A percentile compares a stretch with the other conserved stretches of the same genome.
phyloP scores from a whole-genome alignment of 1,140 invertebrate genomes.

The Pseudomyrmex sp. region DNA sequence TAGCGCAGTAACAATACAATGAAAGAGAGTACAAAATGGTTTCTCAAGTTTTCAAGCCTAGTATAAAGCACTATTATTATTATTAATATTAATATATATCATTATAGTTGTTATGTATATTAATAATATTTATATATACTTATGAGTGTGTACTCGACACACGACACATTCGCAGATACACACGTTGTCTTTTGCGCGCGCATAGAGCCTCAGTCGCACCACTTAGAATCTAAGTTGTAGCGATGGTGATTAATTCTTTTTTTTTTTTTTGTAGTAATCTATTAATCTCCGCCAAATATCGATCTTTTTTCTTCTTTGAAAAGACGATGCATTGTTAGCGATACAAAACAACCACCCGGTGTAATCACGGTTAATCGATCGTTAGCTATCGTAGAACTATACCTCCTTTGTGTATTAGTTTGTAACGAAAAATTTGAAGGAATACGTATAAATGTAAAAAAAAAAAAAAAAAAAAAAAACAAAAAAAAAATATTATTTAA shows the following conservation, averaged over 20 bases:
- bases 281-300: conserved; percentile 50
- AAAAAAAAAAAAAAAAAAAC: background rate
- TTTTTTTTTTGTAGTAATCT: conserved; percentile 58
- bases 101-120: conserved; percentile 65
- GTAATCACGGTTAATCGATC: conserved; percentile 53
- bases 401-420: background rate
- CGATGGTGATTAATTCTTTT: conserved; percentile 58
- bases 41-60: conserved; percentile 82
- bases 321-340: conserved; percentile 29
- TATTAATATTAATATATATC: conserved; percentile 69
- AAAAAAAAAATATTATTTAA: background rate
- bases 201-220: conserved; percentile 64
- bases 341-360: conserved; percentile 23
- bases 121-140: conserved; percentile 72
- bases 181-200: conserved; percentile 57
- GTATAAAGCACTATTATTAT: conserved; percentile 83
- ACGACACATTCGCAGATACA: conserved; percentile 64
- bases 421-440: background rate
- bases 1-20: conserved; percentile 83
- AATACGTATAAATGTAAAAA: background rate
- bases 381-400: conserved; percentile 13
- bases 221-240: conserved; percentile 73
- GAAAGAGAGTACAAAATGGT: conserved; percentile 82
- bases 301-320: conserved; percentile 14
- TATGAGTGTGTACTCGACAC: conserved; percentile 65